Evolutionary conservation across 30 jellyfish, hydroid and myxozoan species (phyloP), one percentile per base, ranked within the genome.

Genomic region (Mastigias papua): DNA sequence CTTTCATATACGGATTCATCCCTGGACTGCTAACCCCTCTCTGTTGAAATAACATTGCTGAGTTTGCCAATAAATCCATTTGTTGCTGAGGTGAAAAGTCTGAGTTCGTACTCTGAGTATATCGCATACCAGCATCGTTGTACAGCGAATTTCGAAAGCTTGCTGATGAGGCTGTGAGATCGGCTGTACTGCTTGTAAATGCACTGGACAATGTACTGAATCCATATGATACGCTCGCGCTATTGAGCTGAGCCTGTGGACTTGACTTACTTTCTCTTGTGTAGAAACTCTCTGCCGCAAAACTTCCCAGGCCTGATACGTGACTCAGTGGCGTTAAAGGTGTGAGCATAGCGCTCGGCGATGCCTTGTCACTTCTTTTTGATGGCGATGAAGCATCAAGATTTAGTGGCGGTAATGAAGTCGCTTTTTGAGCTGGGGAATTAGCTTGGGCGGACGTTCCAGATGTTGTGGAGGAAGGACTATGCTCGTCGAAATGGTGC

Each of bases 271-370:
- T 92, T 23, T 90, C 97, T 29, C 97, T 42, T 34, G 87, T 61
- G 84, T 76, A 80, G 89, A 82, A 90, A 27, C 93, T 78, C 19
- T 97, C 98, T 3, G 97, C 68, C 0, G 93, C 96, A 82, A 96
- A 96, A 31, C 97, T 62, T 21, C 97, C 92, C 77, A 95, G 79
- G 33, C 97, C 99, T 0, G 95, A 37, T 7, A 88, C 98, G 23
- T 90, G 95, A 32, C 97, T 97, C 54, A 96, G 89, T 21, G 99
- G 99, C 65, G 99, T 96, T 16, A 96, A 69, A 25, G 99, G 99
- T 58, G 99, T 84, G 69, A 96, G 83, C 89, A 96, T 97, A 78
- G 97, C 87, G 77, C 89, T 78, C 23, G 99, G 99, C 30, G 99
- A 96, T 7, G 97, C 88, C 58, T 96, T 90, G 64, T 96, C 98